Evolutionary conservation across 2,888 invertebrate species (phyloP).

Genomic region (Dinocampus coccinellae): DNA sequence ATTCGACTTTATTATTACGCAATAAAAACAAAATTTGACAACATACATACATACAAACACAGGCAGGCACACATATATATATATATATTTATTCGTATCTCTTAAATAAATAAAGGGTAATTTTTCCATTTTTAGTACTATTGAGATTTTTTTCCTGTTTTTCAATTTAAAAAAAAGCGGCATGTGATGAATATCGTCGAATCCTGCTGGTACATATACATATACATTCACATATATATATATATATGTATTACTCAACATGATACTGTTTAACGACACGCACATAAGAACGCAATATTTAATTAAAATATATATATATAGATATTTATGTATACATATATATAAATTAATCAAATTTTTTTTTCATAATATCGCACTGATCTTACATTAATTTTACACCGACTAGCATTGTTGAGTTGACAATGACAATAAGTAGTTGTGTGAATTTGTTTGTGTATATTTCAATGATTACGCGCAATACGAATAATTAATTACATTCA

Average conservation of each 20-base stretch:
- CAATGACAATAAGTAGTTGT: conserved; percentile 48
- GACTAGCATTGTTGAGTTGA: conserved; percentile 53
- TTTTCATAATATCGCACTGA: conserved; percentile 37
- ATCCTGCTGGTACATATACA: conserved; percentile 33
- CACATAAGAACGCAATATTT: conserved; percentile 6
- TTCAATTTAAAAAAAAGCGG: neutral
- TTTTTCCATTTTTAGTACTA: neutral
- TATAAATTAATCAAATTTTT: conserved; percentile 33
- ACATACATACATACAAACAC: neutral
- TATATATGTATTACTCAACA: conserved; percentile 3
- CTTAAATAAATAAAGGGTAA: neutral
- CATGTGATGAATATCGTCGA: conserved; percentile 28
- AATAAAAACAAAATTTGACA: neutral
- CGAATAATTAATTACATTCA: conserved; percentile 45
- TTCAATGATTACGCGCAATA: conserved; percentile 14
- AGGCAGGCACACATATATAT: neutral
- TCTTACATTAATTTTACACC: conserved; percentile 50
- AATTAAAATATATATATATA: conserved; percentile 7
- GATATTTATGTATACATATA: conserved; percentile 20
- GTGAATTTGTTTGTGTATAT: conserved; percentile 18
- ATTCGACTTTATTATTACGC: conserved; percentile 31
- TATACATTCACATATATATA: no score
- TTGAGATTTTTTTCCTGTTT: conserved; percentile 1
- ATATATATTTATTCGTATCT: no score
- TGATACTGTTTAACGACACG: conserved; percentile 8